Evolutionary conservation across 2,888 invertebrate genomes (phyloP).

Genomic region (Cheilosia variabilis): DNA sequence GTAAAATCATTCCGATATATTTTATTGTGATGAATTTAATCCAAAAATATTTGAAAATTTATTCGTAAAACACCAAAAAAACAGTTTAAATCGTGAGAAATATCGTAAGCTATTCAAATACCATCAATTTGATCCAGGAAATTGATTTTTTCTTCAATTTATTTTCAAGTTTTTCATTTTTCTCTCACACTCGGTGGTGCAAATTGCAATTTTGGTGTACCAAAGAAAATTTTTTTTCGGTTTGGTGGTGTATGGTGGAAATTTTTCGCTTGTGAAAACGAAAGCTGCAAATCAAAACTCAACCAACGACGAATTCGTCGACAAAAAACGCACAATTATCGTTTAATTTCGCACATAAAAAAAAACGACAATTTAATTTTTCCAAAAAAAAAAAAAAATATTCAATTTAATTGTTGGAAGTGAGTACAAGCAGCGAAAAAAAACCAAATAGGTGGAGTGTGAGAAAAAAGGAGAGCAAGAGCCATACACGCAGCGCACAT

Average conservation of each 20-base stretch:
- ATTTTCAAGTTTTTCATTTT: constrained; percentile 78
- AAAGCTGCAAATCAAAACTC: constrained; percentile 74
- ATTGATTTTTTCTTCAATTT: constrained; percentile 74
- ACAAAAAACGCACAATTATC: constrained; percentile 51
- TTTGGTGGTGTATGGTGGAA: constrained; percentile 73
- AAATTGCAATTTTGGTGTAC: constrained; percentile 83
- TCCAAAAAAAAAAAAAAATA: constrained; percentile 58
- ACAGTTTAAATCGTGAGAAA: constrained; percentile 68
- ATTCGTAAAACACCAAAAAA: constrained; percentile 59
- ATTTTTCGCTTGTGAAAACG: constrained; percentile 75
- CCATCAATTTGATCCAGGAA: constrained; percentile 50
- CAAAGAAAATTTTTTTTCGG: constrained; percentile 78
- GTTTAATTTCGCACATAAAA: constrained; percentile 64
- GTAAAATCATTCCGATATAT: constrained; percentile 60
- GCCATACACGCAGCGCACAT: constrained; percentile 50
- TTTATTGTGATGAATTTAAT: constrained; percentile 63
- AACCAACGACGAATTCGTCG: constrained; percentile 38
- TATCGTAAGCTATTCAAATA: constrained; percentile 69
- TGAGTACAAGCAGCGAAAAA: constrained; percentile 65
- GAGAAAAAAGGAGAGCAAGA: constrained; percentile 63
- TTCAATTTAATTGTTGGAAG: constrained; percentile 71
- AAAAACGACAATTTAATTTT: constrained; percentile 53
- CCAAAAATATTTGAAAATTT: constrained; percentile 68
- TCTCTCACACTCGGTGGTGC: constrained; percentile 80
- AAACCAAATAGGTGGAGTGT: constrained; percentile 65